Percentiles rank a stretch among this genome's conserved stretches.
Conservation (phyloP, 2,888 invertebrate species). For the Capitulum mitella region DNA sequence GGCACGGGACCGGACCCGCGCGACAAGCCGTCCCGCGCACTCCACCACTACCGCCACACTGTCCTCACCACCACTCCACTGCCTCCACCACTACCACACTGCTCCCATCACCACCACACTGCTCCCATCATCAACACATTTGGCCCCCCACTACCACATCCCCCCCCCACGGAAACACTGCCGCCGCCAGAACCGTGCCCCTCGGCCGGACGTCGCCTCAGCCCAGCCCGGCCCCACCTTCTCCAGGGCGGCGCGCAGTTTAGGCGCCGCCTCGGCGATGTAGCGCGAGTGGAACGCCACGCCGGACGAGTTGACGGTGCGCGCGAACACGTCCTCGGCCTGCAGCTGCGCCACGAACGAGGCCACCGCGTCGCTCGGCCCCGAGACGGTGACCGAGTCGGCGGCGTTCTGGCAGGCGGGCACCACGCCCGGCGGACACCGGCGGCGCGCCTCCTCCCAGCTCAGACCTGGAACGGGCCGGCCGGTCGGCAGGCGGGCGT, state of each 20-base stretch:
- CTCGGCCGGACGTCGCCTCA: no score
- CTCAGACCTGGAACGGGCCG: slow-evolving; percentile 49
- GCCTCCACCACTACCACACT: no score
- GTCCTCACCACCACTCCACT: no score
- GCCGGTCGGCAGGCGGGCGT: no score
- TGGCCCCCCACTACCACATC: no score
- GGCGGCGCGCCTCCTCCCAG: slow-evolving; percentile 69
- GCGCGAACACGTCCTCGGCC: slow-evolving; percentile 71
- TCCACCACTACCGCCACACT: no score
- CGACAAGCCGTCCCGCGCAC: no score
- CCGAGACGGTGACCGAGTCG: slow-evolving; percentile 92
- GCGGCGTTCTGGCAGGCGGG: slow-evolving; percentile 92
- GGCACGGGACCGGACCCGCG: no score
- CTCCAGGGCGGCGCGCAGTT: slow-evolving; percentile 65
- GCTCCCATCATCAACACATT: no score
- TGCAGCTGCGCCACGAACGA: slow-evolving; percentile 62
- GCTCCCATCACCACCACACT: no score
- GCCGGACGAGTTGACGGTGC: slow-evolving; percentile 75
- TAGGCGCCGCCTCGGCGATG: slow-evolving; percentile 76
- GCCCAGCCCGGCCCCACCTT: slow-evolving; percentile 48
- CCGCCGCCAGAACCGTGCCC: no score
- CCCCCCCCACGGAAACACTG: no score
- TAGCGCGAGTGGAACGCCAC: slow-evolving; percentile 93
- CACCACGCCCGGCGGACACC: slow-evolving; percentile 68
- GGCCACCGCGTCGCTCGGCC: slow-evolving; percentile 62